Evolutionary conservation across 2,797 vertebrate species (phyloP).

Genomic region (Chrosomus eos): DNA sequence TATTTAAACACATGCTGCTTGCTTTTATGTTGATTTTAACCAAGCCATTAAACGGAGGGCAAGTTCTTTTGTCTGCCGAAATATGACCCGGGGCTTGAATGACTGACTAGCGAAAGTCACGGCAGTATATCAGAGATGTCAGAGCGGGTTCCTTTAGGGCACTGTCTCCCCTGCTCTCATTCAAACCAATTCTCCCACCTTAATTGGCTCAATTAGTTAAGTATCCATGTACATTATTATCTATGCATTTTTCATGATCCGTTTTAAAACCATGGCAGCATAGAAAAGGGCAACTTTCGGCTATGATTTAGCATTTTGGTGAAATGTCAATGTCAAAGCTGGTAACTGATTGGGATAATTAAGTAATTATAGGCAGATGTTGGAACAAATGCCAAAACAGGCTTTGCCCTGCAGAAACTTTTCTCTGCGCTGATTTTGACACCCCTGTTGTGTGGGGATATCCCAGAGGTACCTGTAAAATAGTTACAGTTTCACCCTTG

Average conservation of each 20-base stretch:
- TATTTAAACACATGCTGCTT: conserved; percentile 43
- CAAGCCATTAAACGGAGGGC: conserved; percentile 65
- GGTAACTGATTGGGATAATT: conserved; percentile 83
- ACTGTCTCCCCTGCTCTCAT: conserved; percentile 64
- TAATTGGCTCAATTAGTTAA: conserved; percentile 84
- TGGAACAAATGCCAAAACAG: conserved; percentile 79
- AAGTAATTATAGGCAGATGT: conserved; percentile 88
- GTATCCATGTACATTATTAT: conserved; percentile 79
- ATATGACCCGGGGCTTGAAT: conserved; percentile 71
- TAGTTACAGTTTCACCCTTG: conserved; percentile 86
- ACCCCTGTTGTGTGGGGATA: conserved; percentile 82
- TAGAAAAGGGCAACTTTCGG: conserved; percentile 77
- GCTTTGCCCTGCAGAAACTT: conserved; percentile 83
- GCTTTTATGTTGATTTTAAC: conserved; percentile 52
- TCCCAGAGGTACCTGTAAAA: conserved; percentile 84
- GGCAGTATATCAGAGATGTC: conserved; percentile 79
- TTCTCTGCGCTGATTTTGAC: conserved; percentile 78
- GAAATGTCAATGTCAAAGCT: conserved; percentile 76
- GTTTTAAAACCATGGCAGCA: conserved; percentile 73
- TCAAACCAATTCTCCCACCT: conserved; percentile 73
- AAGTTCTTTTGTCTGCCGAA: conserved; percentile 78
- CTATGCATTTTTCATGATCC: conserved; percentile 82
- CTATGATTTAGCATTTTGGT: conserved; percentile 82
- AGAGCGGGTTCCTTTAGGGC: conserved; percentile 72
- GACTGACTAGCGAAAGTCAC: conserved; percentile 70